A percentile compares a stretch with the other conserved stretches of the same genome.
phyloP scores from a whole-genome alignment of 2,888 invertebrate species.

The Tolmerus cingulatus region DNA sequence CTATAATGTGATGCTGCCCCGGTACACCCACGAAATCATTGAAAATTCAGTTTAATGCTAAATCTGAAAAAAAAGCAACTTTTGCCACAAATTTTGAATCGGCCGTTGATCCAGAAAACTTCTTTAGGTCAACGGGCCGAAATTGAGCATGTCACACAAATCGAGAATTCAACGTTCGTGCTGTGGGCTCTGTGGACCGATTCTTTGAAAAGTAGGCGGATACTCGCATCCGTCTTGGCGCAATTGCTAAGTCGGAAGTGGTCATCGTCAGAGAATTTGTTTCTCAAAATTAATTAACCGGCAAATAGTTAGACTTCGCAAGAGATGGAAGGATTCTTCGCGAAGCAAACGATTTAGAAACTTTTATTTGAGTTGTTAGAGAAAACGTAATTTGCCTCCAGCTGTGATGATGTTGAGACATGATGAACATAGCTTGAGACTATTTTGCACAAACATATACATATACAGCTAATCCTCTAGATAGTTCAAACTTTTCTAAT shows the following conservation, averaged over 20 bases:
- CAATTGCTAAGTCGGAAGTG: neutral
- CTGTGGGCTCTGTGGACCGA: neutral
- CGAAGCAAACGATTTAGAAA: neutral
- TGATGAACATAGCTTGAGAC: neutral
- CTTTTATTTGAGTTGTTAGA: neutral
- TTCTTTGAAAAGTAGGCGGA: neutral
- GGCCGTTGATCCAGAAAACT: neutral
- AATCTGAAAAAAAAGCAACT: neutral
- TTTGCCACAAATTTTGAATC: neutral
- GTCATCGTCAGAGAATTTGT: neutral
- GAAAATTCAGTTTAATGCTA: neutral
- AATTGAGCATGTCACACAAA: neutral
- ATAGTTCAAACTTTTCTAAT: too few relatives aligned
- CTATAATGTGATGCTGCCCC: neutral
- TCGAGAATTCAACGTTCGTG: neutral
- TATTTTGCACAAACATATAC: neutral
- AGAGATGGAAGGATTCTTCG: neutral
- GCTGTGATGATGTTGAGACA: neutral
- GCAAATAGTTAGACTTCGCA: neutral
- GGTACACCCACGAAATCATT: neutral
- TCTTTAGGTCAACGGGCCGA: neutral
- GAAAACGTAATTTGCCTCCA: neutral
- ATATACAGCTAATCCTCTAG: too few relatives aligned
- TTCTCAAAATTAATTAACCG: neutral
- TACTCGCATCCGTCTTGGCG: neutral